Evolutionary conservation across 2,888 invertebrate species (phyloP).

Genomic region (Nycteola revayana): DNA sequence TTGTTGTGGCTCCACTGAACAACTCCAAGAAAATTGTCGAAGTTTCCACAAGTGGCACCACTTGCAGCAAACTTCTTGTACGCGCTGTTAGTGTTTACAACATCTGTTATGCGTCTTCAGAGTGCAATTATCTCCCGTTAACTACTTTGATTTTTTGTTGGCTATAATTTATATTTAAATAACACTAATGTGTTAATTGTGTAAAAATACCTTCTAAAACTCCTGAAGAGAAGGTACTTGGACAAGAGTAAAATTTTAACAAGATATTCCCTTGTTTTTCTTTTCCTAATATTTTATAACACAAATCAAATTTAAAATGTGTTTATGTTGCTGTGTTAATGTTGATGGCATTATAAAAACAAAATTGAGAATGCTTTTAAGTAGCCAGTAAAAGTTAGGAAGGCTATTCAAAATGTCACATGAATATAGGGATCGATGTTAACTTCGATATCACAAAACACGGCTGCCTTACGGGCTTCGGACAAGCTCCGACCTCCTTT

Average conservation of each 20-base stretch:
- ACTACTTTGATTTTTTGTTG: too few species aligned
- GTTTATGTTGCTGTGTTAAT: not conserved
- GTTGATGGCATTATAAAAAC: not conserved
- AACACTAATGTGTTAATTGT: too few species aligned
- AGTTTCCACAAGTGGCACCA: slow-evolving; percentile 14
- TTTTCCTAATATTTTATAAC: not conserved
- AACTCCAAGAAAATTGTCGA: slow-evolving; percentile 14
- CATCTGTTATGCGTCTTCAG: too few species aligned
- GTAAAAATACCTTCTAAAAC: too few species aligned
- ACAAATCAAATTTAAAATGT: not conserved
- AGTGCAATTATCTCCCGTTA: too few species aligned
- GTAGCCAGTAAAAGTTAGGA: slow-evolving; percentile 3
- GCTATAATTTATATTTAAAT: too few species aligned
- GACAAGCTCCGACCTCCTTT: slow-evolving; percentile 77
- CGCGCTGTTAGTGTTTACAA: not conserved
- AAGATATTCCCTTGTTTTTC: too few species aligned
- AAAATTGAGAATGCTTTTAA: not conserved
- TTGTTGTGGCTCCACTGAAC: slow-evolving; percentile 16
- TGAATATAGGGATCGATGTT: slow-evolving; percentile 49
- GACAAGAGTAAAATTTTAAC: too few species aligned
- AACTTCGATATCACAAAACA: slow-evolving; percentile 52
- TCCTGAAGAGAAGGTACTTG: too few species aligned
- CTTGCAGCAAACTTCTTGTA: not conserved
- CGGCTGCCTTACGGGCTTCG: slow-evolving; percentile 59
- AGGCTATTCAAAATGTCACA: slow-evolving; percentile 52